A percentile compares a stretch with the other conserved stretches of the same genome.
Conservation (phyloP, 1,140 invertebrate genomes). For the Drosophila pachea region DNA sequence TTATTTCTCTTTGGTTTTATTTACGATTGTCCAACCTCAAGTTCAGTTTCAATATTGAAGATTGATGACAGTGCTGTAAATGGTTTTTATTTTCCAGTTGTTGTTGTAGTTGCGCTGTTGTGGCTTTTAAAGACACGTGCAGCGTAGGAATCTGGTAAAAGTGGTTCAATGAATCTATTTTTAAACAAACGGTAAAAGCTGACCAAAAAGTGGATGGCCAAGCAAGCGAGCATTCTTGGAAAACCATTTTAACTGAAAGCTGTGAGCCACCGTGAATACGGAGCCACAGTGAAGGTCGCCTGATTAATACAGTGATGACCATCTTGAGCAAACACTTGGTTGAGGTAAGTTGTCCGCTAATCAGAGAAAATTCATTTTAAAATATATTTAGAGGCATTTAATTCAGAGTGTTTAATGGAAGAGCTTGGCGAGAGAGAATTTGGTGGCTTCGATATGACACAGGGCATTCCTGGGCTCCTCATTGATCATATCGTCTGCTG, state of each 20-base stretch:
- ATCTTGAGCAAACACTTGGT: too few relatives aligned
- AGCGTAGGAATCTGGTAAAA: slow-evolving; percentile 29
- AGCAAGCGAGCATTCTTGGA: neutral
- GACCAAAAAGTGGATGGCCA: neutral
- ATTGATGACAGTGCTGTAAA: slow-evolving; percentile 31
- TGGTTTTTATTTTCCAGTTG: slow-evolving; percentile 6
- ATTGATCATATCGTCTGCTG: neutral
- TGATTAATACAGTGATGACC: too few relatives aligned
- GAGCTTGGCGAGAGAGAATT: too few relatives aligned
- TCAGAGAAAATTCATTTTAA: too few relatives aligned
- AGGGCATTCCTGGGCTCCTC: too few relatives aligned
- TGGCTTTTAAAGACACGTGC: slow-evolving; percentile 32
- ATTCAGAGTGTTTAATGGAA: too few relatives aligned
- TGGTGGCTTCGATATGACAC: too few relatives aligned
- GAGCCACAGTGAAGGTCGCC: too few relatives aligned
- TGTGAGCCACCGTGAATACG: neutral
- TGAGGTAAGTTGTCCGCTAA: too few relatives aligned
- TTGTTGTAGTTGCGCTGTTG: neutral
- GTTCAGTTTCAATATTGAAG: neutral
- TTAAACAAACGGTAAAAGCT: neutral
- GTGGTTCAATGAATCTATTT: slow-evolving; percentile 19
- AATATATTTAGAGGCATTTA: too few relatives aligned
- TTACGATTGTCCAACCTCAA: slow-evolving; percentile 21
- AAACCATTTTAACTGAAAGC: neutral
- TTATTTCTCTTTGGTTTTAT: neutral